phyloP scores from a whole-genome alignment of 1,140 invertebrate genomes.

The Sitophilus oryzae region DNA sequence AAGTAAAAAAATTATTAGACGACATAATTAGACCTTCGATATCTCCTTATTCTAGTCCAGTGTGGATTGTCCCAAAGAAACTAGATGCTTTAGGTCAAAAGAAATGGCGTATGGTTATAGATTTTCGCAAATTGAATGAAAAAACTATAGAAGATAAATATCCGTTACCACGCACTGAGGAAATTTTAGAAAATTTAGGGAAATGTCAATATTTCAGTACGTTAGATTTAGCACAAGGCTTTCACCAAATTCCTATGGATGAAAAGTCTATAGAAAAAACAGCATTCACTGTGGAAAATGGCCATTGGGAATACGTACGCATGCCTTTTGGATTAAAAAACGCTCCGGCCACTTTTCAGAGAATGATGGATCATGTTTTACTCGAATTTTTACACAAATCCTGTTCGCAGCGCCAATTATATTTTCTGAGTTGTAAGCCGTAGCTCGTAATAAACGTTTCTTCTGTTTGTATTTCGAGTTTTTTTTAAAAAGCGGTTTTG shows the following conservation, averaged over 20 bases:
- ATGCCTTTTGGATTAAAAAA: slow-evolving; percentile 28
- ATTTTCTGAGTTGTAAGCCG: no score
- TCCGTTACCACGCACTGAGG: slow-evolving; percentile 43
- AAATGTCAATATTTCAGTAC: slow-evolving; percentile 44
- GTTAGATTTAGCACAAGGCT: slow-evolving; percentile 49
- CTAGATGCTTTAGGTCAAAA: slow-evolving; percentile 26
- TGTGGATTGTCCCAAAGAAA: no score
- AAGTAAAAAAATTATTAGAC: no score
- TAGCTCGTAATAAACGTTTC: no score
- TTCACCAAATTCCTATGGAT: slow-evolving; percentile 48
- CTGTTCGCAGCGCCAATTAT: no score
- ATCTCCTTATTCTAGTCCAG: no score
- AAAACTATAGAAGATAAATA: slow-evolving; percentile 43
- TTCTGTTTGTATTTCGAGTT: no score
- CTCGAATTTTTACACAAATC: slow-evolving; percentile 15
- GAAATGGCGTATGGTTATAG: slow-evolving; percentile 39
- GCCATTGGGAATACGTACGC: slow-evolving; percentile 24
- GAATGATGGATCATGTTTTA: slow-evolving; percentile 3
- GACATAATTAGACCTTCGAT: no score
- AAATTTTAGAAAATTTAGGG: slow-evolving; percentile 31
- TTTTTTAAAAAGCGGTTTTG: no score
- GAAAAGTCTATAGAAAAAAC: slow-evolving; percentile 42
- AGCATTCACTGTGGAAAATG: no score
- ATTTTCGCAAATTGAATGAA: no score
- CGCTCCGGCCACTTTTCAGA: slow-evolving; percentile 23